Conservation (phyloP, 2,797 vertebrate genomes). For the Brotula barbata region DNA sequence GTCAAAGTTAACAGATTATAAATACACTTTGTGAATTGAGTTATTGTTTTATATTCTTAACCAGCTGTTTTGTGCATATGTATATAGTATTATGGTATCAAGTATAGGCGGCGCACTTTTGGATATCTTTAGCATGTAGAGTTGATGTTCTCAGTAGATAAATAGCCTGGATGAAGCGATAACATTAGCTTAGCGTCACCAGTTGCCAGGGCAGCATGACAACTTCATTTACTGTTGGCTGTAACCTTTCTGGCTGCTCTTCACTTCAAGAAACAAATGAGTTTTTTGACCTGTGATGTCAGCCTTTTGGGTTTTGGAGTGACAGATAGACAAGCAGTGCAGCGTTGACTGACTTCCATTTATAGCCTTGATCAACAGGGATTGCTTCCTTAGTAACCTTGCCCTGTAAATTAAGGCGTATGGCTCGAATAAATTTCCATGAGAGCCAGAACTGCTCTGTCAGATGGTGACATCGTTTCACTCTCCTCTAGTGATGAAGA, state of each 20-base stretch:
- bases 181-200: constrained; percentile 28
- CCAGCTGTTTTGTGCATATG: neutral
- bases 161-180: constrained; percentile 32
- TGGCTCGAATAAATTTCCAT: constrained; percentile 69
- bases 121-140: constrained; percentile 10
- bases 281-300: constrained; percentile 56
- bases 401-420: constrained; percentile 69
- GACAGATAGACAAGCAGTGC: constrained; percentile 58
- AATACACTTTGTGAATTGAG: no score
- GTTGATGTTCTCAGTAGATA: constrained; percentile 12
- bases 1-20: no score
- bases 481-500: constrained; percentile 63
- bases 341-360: constrained; percentile 62
- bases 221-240: constrained; percentile 27
- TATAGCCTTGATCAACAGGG: constrained; percentile 69
- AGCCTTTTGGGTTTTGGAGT: constrained; percentile 52
- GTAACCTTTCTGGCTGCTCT: constrained; percentile 27
- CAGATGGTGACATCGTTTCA: constrained; percentile 64
- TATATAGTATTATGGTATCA: neutral
- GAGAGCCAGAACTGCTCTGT: constrained; percentile 48
- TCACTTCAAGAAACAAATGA: constrained; percentile 48
- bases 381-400: constrained; percentile 72
- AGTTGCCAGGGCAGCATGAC: constrained; percentile 35
- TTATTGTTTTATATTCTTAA: no score
- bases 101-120: neutral